Conservation (phyloP, 2,797 vertebrate species). For the Parotocinclus haroldoi region DNA sequence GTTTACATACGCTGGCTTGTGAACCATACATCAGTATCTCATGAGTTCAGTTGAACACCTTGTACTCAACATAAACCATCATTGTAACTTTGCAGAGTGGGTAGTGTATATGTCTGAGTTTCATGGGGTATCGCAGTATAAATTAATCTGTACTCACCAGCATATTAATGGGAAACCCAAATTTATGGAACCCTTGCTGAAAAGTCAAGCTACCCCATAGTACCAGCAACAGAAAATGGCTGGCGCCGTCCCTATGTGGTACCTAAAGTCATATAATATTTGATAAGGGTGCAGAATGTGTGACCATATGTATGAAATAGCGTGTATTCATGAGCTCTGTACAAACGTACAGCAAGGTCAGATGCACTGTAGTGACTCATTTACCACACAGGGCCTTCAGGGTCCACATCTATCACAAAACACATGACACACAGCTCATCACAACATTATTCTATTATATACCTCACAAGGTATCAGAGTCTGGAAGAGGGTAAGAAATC, state of each 20-base stretch:
- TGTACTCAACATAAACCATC: too few relatives aligned
- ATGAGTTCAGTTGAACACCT: too few relatives aligned
- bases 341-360: constrained; percentile 49
- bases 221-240: not conserved
- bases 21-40: too few relatives aligned
- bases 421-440: constrained; percentile 35
- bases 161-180: too few relatives aligned
- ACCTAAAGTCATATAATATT: constrained; percentile 34
- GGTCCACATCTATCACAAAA: constrained; percentile 31
- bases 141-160: too few relatives aligned
- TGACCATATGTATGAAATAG: constrained; percentile 33
- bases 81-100: too few relatives aligned
- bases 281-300: constrained; percentile 44
- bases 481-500: constrained; percentile 1
- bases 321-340: constrained; percentile 44
- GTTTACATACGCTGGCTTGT: too few relatives aligned
- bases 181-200: not conserved
- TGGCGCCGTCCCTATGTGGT: not conserved
- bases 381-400: constrained; percentile 35
- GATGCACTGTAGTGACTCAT: constrained; percentile 36
- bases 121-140: too few relatives aligned
- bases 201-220: constrained; percentile 1
- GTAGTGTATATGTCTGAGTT: too few relatives aligned
- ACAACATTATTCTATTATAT: constrained; percentile 14
- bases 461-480: constrained; percentile 19